Evolutionary conservation across 2,888 invertebrate genomes (phyloP), one percentile per base, ranked within the genome.

Genomic region (Hypolimnas misippus): DNA sequence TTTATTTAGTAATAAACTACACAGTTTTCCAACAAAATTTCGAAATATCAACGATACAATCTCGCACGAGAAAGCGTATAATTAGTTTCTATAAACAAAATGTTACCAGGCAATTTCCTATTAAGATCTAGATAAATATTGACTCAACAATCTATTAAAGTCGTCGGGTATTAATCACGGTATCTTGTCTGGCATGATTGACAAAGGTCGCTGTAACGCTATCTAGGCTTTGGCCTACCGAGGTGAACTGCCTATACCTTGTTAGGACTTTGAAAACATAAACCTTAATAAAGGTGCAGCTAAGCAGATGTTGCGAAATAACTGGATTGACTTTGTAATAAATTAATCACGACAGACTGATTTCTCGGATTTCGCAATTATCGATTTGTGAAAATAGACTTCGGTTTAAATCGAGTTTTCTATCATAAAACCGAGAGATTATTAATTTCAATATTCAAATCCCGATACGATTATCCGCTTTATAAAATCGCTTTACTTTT

Each of bases 191-290:
- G 73, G 75, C 70, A 63, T 77, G 77, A 72, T 72, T 75, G 74
- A 71, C 75, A 81, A 82, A 85, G 86, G 83, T 86, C 82, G 78
- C 70, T 75, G 70, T 70, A 21, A 46, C 77, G 74, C 70, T 79
- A 78, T 78, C 73, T 58, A 40, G 51, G 14, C 44, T 33, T 21
- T 62, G 49, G 67, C 54, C 59, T 62, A 54, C 40, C 63, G 67
- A 69, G 67, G 65, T 67, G 61, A 69, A 61, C 68, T 46, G 57
- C 63, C 60, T 49, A 25, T 38, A 31, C 68, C 66, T 53, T 66
- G 53, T 62, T 66, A 55, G 65, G 51, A 64, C 40, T 55, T 49
- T 46, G 44, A 21, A 46, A 49, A 61, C 50, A 29, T 57, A 51
- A 50, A 38, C 35, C 54, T 19, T 54, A 62, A 44, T 62, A 50